Evolutionary conservation across 2,888 invertebrate species (phyloP).

Genomic region (Tetragnatha montana): DNA sequence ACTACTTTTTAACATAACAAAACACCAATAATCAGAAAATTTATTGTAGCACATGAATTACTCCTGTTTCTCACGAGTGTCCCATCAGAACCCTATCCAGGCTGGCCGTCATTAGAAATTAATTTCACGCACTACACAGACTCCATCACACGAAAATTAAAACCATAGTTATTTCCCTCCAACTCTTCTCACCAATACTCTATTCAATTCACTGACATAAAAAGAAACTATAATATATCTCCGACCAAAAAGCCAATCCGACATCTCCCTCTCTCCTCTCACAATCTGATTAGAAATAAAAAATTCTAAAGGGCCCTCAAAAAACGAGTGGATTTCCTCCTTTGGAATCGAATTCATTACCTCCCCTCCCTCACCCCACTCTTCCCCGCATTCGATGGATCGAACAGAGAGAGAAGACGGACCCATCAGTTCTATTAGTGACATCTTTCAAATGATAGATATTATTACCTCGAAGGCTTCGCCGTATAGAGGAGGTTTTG

Average conservation of each 20-base stretch:
- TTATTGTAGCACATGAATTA: too few species aligned
- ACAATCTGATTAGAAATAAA: background rate
- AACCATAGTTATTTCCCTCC: too few species aligned
- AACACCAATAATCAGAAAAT: too few species aligned
- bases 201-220: too few species aligned
- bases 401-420: slow-evolving; percentile 14
- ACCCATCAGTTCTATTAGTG: slow-evolving; percentile 68
- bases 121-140: too few species aligned
- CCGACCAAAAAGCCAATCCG: background rate
- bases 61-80: too few species aligned
- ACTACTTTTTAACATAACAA: too few species aligned
- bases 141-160: too few species aligned
- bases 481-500: slow-evolving; percentile 44
- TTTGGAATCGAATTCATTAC: slow-evolving; percentile 1
- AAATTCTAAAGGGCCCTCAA: background rate
- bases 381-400: background rate
- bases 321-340: background rate
- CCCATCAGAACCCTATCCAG: too few species aligned
- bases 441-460: slow-evolving; percentile 70
- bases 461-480: slow-evolving; percentile 66
- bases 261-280: background rate
- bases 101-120: too few species aligned
- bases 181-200: too few species aligned
- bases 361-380: slow-evolving; percentile 21
- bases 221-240: too few species aligned